Conservation (phyloP, 2,888 invertebrate species). For the Philereme transversata region DNA sequence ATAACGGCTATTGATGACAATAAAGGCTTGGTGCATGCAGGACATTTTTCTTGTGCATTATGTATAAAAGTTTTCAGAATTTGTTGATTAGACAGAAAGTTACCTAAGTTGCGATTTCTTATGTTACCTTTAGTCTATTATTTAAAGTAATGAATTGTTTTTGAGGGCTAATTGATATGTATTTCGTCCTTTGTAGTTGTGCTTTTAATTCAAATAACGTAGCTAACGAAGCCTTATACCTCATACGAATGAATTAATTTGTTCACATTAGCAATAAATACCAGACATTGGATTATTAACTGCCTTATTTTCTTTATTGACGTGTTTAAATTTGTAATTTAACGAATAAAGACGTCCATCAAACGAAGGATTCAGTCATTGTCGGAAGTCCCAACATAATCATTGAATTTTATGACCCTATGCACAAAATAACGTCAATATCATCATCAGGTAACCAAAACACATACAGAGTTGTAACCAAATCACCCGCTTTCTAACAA, state of each 20-base stretch:
- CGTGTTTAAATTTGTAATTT: constrained; percentile 39
- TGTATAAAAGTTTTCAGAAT: too few species aligned
- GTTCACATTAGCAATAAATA: constrained; percentile 17
- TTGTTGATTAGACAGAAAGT: too few species aligned
- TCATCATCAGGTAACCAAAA: constrained; percentile 67
- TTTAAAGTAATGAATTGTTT: too few species aligned
- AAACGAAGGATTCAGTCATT: constrained; percentile 48
- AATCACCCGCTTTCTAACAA: constrained; percentile 83
- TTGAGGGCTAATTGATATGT: not conserved
- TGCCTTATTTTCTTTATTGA: constrained; percentile 25
- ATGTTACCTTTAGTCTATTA: too few species aligned
- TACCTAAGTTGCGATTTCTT: too few species aligned
- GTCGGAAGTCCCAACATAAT: constrained; percentile 74
- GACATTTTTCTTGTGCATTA: too few species aligned
- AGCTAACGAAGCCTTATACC: not conserved
- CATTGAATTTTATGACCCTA: constrained; percentile 68
- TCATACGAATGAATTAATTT: constrained; percentile 24
- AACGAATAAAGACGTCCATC: constrained; percentile 41
- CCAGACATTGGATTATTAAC: constrained; percentile 17
- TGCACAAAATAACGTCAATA: constrained; percentile 67
- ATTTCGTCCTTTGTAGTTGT: not conserved
- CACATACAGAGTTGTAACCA: constrained; percentile 76
- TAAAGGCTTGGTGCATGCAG: too few species aligned
- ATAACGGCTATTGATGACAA: too few species aligned
- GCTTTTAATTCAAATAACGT: constrained; percentile 3